Base-by-base conservation (phyloP, 1,140 invertebrate species). In the Dendroctonus valens region DNA sequence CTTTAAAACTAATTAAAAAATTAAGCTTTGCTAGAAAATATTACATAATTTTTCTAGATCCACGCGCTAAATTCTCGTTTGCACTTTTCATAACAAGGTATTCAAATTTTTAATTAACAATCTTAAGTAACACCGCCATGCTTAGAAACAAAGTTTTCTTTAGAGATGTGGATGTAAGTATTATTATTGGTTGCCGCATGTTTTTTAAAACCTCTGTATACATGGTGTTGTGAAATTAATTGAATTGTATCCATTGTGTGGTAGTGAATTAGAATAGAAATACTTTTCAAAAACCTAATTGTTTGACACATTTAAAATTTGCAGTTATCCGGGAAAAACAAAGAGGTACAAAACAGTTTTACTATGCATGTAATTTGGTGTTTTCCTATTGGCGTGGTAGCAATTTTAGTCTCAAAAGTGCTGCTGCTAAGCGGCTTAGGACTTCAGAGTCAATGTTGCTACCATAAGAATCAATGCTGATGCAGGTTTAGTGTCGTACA, bases 291-390 rank as follows among this genome's bases (percentile, higher is more conserved):
- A 60, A n/a, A 41, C 49, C 61, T 64, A 64, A 64, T 57, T 8
- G 55, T 49, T 55, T 64, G 12, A 62, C 26, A 55, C 6, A 55
- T 64, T 39, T 55, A 46, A 58, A 65, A 58, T 50, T 65, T 65
- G 9, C 54, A 65, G 63, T 65, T 58, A 14, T 41, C 54, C 63
- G 53, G 54, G 54, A 51, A 65, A 57, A 58, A 58, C 26, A 51
- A 5, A 58, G 54, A 65, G 63, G 63, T 65, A 65, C 40, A 49
- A 60, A 41, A 51, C 9, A 5, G 41, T 49, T n/a, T 41, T 42
- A 41, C 37, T 59, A 58, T 48, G 44, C 38, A n/a, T 42, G 26
- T 5, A 66, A 49, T 44, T 59, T 52, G 14, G 9, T 40, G 8
- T 46, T 9, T 46, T 46, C 8, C 2, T 46, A 46, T 46, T 46